phyloP scores from a whole-genome alignment of 2,113 vertebrate genomes.

The Tragelaphus scriptus region DNA sequence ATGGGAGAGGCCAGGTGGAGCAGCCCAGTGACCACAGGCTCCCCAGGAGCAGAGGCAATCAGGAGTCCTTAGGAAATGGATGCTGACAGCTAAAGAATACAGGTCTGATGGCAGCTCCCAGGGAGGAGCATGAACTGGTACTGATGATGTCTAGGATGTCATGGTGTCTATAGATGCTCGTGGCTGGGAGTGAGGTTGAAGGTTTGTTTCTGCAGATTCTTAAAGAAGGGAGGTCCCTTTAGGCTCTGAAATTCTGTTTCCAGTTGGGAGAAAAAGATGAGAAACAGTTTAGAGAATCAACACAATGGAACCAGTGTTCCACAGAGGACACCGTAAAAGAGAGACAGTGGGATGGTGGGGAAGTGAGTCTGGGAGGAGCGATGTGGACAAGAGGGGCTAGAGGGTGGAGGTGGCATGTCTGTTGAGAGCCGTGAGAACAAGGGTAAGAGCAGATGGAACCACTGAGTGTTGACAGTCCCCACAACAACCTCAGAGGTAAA shows the following conservation, averaged over 20 bases:
- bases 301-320: not conserved
- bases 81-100: not conserved
- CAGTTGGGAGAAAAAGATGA: not conserved
- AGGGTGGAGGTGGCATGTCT: not conserved
- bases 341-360: not conserved
- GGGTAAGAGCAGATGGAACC: not conserved
- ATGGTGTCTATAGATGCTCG: not conserved
- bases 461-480: not conserved
- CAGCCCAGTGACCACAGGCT: not conserved
- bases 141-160: not conserved
- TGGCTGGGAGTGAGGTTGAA: not conserved
- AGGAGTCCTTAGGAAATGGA: not conserved
- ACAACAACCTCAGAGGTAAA: not conserved
- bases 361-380: not conserved
- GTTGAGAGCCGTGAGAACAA: not conserved
- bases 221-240: not conserved
- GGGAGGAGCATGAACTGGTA: not conserved
- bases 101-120: not conserved
- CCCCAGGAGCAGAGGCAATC: not conserved
- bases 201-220: not conserved
- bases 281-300: not conserved
- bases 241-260: not conserved
- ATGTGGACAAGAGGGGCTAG: not conserved
- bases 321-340: not conserved
- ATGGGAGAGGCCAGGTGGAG: not conserved